Evolutionary conservation across 2,888 invertebrate species (phyloP).

Genomic region (Volucella bombylans): DNA sequence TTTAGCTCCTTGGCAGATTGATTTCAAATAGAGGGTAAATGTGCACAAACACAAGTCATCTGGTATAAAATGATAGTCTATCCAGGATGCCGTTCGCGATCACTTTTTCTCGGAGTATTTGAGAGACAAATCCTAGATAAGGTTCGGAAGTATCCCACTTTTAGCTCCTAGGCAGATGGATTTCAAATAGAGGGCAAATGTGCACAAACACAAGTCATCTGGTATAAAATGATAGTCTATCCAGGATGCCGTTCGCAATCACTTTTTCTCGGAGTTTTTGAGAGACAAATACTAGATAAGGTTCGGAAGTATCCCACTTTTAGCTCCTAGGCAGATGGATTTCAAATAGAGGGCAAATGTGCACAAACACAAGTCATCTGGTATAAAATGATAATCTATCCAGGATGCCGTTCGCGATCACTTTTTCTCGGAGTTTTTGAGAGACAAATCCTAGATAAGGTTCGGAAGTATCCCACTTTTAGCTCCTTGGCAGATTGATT

Average conservation of each 20-base stretch:
- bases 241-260: slow-evolving; percentile 24
- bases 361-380: slow-evolving; percentile 26
- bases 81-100: slow-evolving; percentile 28
- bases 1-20: slow-evolving; percentile 1
- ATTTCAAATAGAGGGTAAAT: background rate
- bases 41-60: slow-evolving; percentile 22
- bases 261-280: slow-evolving; percentile 14
- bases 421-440: slow-evolving; percentile 23
- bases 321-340: background rate
- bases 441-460: slow-evolving; percentile 6
- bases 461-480: slow-evolving; percentile 15
- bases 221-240: background rate
- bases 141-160: background rate
- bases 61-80: slow-evolving; percentile 6
- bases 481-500: background rate
- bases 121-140: slow-evolving; percentile 1
- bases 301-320: slow-evolving; percentile 10
- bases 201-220: slow-evolving; percentile 21
- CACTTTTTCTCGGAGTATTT: slow-evolving; percentile 17
- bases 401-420: slow-evolving; percentile 28
- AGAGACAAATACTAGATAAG: slow-evolving; percentile 11
- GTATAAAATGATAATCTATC: background rate
- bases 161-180: background rate
- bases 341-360: background rate
- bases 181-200: background rate